A percentile compares a stretch with the other conserved stretches of the same genome.
Evolutionary conservation across 2,797 vertebrate genomes (phyloP).

Genomic region (Aeoliscus strigatus): DNA sequence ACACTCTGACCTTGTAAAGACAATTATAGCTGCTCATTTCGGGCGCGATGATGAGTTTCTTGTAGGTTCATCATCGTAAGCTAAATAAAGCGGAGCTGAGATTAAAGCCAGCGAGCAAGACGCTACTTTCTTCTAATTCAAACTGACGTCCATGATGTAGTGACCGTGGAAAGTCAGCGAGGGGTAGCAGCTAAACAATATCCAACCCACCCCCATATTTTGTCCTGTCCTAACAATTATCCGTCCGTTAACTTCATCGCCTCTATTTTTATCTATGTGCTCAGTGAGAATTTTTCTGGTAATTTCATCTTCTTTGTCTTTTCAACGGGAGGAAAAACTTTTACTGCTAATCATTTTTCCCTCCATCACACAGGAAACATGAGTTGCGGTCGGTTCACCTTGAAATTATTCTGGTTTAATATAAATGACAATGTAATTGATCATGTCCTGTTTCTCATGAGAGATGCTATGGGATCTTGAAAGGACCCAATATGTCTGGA

Average conservation of each 20-base stretch:
- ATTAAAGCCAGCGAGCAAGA: conserved; percentile 60
- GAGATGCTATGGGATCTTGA: conserved; percentile 29
- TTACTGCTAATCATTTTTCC: conserved; percentile 38
- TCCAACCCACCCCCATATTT: conserved; percentile 37
- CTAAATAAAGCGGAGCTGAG: conserved; percentile 57
- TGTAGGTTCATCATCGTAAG: conserved; percentile 64
- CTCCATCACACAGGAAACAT: conserved; percentile 7
- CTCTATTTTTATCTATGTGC: conserved; percentile 48
- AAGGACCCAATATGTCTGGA: conserved; percentile 37
- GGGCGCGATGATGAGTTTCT: conserved; percentile 58
- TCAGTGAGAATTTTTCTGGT: conserved; percentile 47
- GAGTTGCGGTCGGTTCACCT: background rate
- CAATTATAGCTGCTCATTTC: conserved; percentile 66
- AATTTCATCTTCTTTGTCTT: conserved; percentile 51
- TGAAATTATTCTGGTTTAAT: conserved; percentile 26
- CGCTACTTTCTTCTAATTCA: conserved; percentile 52
- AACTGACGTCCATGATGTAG: conserved; percentile 49
- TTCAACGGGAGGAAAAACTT: conserved; percentile 41
- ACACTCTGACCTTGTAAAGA: conserved; percentile 66
- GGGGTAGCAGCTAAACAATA: conserved; percentile 44
- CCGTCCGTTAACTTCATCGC: conserved; percentile 39
- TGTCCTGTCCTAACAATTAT: conserved; percentile 62
- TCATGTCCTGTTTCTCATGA: conserved; percentile 4
- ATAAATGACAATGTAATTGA: conserved; percentile 46
- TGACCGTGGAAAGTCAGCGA: conserved; percentile 42